These are phyloP conservation scores for Mobula birostris DNA, from an alignment of 2,113 vertebrate species.

Conservation along the genomic window DNA sequence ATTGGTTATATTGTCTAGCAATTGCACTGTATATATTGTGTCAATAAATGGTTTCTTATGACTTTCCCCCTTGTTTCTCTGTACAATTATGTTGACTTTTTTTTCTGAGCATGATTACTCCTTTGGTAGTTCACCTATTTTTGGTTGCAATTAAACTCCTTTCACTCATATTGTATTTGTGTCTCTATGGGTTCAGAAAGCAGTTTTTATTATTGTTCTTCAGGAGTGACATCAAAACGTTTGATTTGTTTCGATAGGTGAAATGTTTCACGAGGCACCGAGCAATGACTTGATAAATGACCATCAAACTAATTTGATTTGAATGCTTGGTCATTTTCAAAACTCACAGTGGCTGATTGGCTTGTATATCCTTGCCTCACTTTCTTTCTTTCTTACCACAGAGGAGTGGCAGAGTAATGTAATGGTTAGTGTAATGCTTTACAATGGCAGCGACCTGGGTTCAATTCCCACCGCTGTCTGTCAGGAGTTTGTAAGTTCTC, in stretches of 20 bases:
- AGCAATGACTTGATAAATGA: background rate
- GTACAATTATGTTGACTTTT: background rate
- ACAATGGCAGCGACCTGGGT: no score
- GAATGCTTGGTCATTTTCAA: background rate
- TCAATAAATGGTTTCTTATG: background rate
- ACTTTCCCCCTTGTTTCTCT: background rate
- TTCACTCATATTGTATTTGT: background rate
- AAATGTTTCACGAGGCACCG: background rate
- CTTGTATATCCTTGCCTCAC: no score
- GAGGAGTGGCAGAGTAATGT: no score
- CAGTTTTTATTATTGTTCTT: background rate
- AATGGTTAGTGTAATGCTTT: no score
- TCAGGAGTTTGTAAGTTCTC: no score
- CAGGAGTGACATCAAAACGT: background rate
- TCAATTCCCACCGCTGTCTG: no score
- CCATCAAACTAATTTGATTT: no score
- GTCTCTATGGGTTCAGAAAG: background rate
- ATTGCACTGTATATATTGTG: slow-evolving; percentile 38
- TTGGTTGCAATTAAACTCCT: background rate
- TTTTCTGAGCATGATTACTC: background rate
- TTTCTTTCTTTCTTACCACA: background rate
- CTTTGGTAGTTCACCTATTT: background rate
- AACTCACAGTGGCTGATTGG: no score
- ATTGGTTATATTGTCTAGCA: slow-evolving; percentile 70
- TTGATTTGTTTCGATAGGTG: background rate